These are phyloP conservation scores for Diadumene lineata DNA, from an alignment of 92 coral and sea anemone species.

Conservation along the genomic window DNA sequence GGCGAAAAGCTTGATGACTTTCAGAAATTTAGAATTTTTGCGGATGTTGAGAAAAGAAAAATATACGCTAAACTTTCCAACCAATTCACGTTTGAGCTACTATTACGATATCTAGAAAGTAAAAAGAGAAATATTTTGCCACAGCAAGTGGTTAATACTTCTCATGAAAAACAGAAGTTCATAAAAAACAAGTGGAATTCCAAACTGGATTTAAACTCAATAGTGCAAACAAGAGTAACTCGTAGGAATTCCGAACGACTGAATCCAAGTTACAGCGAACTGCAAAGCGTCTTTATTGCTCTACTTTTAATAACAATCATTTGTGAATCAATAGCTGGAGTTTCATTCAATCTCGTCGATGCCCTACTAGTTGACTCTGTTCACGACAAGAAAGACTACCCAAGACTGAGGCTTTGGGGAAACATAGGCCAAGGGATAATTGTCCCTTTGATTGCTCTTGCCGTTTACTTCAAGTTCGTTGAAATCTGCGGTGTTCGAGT, in stretches of 20 bases:
- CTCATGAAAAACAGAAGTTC: neutral
- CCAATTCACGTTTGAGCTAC: too few species aligned
- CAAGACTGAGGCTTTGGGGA: conserved; percentile 17
- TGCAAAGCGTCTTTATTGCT: neutral
- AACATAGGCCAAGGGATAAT: conserved; percentile 10
- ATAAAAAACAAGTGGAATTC: neutral
- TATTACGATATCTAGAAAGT: neutral
- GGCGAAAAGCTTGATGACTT: too few species aligned
- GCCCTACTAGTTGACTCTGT: neutral
- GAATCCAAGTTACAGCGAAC: neutral
- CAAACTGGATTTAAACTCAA: neutral
- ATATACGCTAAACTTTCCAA: too few species aligned
- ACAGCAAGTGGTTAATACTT: neutral
- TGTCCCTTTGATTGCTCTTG: neutral
- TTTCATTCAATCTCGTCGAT: neutral
- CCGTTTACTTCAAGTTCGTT: neutral
- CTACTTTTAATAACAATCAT: neutral
- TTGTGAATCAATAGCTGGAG: conserved; percentile 1
- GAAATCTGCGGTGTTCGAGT: neutral
- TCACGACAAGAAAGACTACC: conserved; percentile 5
- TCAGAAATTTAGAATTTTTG: too few species aligned
- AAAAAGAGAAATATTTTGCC: neutral
- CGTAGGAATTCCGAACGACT: neutral
- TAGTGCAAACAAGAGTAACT: neutral
- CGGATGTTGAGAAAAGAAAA: too few species aligned